These are phyloP conservation scores for Bhutanitis thaidina DNA, from an alignment of 2,888 invertebrate species.

Conservation along the genomic window DNA sequence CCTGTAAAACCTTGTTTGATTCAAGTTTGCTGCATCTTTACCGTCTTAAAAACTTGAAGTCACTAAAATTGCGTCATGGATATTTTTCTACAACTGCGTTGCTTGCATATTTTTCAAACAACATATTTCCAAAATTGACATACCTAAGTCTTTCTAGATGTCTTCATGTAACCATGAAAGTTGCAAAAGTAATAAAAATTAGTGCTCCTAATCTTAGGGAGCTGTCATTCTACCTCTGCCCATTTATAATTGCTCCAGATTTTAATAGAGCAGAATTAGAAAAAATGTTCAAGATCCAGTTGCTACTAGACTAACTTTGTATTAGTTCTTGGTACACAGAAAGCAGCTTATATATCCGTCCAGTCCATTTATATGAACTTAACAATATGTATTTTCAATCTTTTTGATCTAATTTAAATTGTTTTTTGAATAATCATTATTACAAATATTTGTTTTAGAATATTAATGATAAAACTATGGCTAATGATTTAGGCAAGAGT, in stretches of 20 bases:
- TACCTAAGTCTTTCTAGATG: constrained; percentile 72
- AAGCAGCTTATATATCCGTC: constrained; percentile 49
- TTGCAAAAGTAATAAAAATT: constrained; percentile 67
- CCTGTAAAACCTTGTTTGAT: constrained; percentile 75
- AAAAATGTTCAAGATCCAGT: constrained; percentile 71
- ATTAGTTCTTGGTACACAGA: constrained; percentile 32
- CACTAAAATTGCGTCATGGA: constrained; percentile 73
- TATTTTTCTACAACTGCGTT: constrained; percentile 73
- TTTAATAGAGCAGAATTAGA: constrained; percentile 70
- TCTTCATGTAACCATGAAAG: constrained; percentile 71
- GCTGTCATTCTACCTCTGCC: constrained; percentile 72
- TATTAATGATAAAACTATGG: not conserved
- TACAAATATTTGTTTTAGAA: too few species aligned
- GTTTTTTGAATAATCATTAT: too few species aligned
- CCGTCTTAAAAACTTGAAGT: constrained; percentile 65
- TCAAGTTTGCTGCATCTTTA: constrained; percentile 70
- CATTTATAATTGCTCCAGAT: constrained; percentile 67
- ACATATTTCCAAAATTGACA: constrained; percentile 66
- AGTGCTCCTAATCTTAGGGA: constrained; percentile 73
- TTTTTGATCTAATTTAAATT: not conserved
- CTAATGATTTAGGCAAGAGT: not conserved
- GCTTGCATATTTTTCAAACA: constrained; percentile 70
- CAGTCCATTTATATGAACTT: constrained; percentile 27
- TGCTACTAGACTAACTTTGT: constrained; percentile 61
- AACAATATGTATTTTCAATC: not conserved